Percentiles rank a stretch among this genome's conserved stretches.
phyloP scores from a whole-genome alignment of 2,888 invertebrate genomes.

The Cephus pulcher region DNA sequence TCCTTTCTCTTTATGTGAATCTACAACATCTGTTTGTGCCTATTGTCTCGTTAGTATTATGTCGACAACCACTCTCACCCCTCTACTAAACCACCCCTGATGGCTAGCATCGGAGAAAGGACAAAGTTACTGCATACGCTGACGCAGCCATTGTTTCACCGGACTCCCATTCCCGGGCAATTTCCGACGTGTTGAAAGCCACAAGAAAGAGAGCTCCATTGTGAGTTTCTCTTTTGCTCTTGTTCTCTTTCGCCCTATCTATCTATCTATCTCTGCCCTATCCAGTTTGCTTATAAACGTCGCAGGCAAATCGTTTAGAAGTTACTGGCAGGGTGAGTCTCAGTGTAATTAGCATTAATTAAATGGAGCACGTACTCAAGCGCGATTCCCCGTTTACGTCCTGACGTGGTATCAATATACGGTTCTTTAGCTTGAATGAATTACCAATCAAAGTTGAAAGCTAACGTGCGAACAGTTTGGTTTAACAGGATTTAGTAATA shows the following conservation, averaged over 20 bases:
- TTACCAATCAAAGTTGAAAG: neutral
- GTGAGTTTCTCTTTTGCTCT: neutral
- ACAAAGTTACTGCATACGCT: neutral
- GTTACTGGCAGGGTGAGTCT: neutral
- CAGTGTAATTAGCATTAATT: constrained; percentile 18
- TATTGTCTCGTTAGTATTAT: neutral
- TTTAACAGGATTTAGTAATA: neutral
- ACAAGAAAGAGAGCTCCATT: neutral
- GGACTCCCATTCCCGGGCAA: neutral
- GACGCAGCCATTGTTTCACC: neutral
- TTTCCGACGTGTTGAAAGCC: neutral
- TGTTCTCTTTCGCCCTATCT: neutral
- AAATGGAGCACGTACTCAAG: constrained; percentile 11
- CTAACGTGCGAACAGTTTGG: neutral
- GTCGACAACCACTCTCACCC: neutral
- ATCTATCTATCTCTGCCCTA: neutral
- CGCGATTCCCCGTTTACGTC: neutral
- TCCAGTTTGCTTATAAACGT: neutral
- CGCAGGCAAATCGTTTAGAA: neutral
- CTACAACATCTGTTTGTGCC: neutral
- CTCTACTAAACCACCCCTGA: neutral
- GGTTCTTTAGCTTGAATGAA: neutral
- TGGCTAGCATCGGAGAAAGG: neutral
- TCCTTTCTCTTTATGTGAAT: neutral
- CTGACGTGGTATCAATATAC: neutral